Conservation (phyloP, 2,888 invertebrate species). For the Mesorhabditis belari region DNA sequence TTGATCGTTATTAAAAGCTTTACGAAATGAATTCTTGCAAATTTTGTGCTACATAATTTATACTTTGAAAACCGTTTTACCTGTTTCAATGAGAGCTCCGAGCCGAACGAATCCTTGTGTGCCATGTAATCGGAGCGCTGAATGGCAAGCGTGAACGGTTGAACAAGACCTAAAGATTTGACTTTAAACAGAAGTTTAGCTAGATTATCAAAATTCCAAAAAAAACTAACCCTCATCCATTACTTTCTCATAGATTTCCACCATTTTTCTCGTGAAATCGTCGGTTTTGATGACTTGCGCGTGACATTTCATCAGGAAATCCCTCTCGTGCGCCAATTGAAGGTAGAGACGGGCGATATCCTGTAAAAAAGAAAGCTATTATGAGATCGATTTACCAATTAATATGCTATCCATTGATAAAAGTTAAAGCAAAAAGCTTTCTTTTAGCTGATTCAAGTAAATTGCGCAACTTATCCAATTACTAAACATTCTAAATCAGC, state of each 20-base stretch:
- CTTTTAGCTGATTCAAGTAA: no score
- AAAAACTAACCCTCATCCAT: slow-evolving; percentile 21
- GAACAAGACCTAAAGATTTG: slow-evolving; percentile 24
- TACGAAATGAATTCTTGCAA: not conserved
- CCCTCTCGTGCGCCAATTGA: slow-evolving; percentile 41
- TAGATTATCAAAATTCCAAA: not conserved
- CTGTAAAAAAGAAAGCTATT: slow-evolving; percentile 13
- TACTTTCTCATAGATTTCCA: slow-evolving; percentile 42
- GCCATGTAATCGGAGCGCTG: slow-evolving; percentile 52
- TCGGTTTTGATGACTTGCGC: slow-evolving; percentile 44
- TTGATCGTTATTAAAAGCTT: no score
- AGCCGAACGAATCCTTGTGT: slow-evolving; percentile 32
- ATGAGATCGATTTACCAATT: no score
- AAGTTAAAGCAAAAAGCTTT: no score
- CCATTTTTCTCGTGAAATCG: slow-evolving; percentile 44
- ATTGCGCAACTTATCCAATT: no score
- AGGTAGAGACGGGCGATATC: slow-evolving; percentile 45
- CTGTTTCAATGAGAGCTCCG: slow-evolving; percentile 40
- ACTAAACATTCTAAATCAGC: no score
- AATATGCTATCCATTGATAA: no score
- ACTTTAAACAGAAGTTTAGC: not conserved
- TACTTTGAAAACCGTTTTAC: slow-evolving; percentile 9
- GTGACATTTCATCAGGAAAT: slow-evolving; percentile 45
- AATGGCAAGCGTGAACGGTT: slow-evolving; percentile 43
- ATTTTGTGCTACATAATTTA: not conserved